These are phyloP conservation scores for Neodon shergylaensis DNA, from an alignment of 2,113 vertebrate genomes.

Conservation along the genomic window DNA sequence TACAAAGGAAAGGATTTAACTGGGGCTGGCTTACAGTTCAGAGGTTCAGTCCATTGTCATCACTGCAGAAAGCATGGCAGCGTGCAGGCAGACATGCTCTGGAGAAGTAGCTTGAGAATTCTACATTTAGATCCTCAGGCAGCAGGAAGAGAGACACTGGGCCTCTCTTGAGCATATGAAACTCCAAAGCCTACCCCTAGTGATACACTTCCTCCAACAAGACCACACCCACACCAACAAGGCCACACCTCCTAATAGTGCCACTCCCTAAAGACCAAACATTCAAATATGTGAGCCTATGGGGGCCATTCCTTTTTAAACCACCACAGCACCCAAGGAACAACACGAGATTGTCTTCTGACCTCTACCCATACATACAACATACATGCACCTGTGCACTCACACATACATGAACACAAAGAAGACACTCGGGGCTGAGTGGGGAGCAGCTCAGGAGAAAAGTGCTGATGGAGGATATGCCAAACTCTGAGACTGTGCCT, in stretches of 20 bases:
- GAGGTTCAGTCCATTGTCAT: background rate
- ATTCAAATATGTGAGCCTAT: background rate
- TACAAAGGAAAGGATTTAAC: background rate
- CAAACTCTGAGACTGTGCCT: background rate
- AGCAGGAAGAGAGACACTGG: background rate
- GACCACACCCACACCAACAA: background rate
- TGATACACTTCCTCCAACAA: background rate
- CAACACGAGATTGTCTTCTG: background rate
- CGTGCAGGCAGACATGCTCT: background rate
- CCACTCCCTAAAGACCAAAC: background rate
- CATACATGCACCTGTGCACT: background rate
- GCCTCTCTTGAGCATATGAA: background rate
- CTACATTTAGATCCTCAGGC: background rate
- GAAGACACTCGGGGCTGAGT: background rate
- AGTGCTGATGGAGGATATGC: background rate
- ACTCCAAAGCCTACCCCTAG: background rate
- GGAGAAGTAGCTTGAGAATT: background rate
- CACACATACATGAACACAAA: background rate
- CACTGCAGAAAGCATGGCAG: rapidly evolving
- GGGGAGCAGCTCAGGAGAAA: background rate
- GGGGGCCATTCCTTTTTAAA: background rate
- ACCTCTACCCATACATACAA: background rate
- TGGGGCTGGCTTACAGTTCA: background rate
- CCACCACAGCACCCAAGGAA: background rate
- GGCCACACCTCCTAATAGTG: background rate